These are phyloP conservation scores for Prunella fulvescens DNA, from an alignment of 2,113 vertebrate genomes.

Conservation along the genomic window DNA sequence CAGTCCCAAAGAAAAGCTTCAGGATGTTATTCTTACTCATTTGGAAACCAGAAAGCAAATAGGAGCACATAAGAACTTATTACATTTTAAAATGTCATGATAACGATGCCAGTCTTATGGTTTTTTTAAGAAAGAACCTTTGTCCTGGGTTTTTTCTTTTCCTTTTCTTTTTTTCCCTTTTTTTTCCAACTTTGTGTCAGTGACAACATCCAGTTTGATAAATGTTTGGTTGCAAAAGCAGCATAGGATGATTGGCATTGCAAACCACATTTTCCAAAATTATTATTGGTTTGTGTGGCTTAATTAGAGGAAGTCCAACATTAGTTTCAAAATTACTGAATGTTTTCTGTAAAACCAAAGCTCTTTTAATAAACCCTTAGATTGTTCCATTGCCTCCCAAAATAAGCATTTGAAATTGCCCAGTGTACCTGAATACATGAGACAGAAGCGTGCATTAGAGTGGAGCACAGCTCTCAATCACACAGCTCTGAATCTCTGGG, in stretches of 20 bases:
- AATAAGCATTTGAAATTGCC: background rate
- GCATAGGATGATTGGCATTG: background rate
- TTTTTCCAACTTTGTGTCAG: background rate
- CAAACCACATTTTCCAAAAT: background rate
- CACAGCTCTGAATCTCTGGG: background rate
- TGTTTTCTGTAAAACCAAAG: background rate
- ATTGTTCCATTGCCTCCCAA: background rate
- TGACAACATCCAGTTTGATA: background rate
- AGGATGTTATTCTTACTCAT: background rate
- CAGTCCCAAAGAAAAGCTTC: background rate
- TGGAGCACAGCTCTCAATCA: background rate
- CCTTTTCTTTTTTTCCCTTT: fast-evolving
- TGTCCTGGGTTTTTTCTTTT: background rate
- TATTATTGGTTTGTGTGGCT: background rate
- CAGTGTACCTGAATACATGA: background rate
- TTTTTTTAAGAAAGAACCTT: background rate
- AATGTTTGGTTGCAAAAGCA: background rate
- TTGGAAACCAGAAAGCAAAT: constrained; percentile 43
- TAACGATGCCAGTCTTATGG: background rate
- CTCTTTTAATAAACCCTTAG: background rate
- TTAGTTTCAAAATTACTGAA: background rate
- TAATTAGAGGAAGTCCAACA: background rate
- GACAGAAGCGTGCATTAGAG: background rate
- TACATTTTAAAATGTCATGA: constrained; percentile 59
- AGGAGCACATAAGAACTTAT: constrained; percentile 23